A percentile compares a stretch with the other conserved stretches of the same genome.
Evolutionary conservation across 2,888 invertebrate species (phyloP).

Genomic region (Mesodorylaimus sp.): DNA sequence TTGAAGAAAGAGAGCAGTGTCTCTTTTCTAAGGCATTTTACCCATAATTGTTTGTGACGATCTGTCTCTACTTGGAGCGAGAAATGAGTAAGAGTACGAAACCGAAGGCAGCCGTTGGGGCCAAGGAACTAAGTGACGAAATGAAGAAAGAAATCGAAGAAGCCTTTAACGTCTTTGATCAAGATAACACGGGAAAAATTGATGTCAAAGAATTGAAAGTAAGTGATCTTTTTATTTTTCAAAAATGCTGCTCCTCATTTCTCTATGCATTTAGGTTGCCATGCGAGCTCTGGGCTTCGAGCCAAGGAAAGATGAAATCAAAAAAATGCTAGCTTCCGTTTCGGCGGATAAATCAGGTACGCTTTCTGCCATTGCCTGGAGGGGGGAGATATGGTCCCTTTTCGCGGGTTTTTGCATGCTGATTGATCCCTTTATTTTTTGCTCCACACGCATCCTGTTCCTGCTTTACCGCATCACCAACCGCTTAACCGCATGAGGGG

Average conservation of each 20-base stretch:
- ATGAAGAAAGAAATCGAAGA: slow-evolving; percentile 80
- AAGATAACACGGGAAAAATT: slow-evolving; percentile 66
- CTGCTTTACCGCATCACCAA: too few species aligned
- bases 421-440: too few species aligned
- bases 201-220: slow-evolving; percentile 82
- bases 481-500: too few species aligned
- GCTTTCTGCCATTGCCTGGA: too few species aligned
- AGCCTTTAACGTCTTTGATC: slow-evolving; percentile 83
- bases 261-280: slow-evolving; percentile 49
- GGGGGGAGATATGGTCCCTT: too few species aligned
- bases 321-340: slow-evolving; percentile 52
- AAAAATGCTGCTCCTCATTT: too few species aligned
- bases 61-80: background rate
- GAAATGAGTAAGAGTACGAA: background rate
- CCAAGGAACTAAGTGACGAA: slow-evolving; percentile 66
- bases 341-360: too few species aligned
- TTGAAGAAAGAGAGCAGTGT: too few species aligned
- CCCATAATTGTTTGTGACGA: background rate
- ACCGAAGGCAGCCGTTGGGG: slow-evolving; percentile 14
- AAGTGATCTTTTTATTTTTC: too few species aligned
- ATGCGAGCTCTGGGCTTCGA: slow-evolving; percentile 90
- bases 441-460: too few species aligned
- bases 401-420: too few species aligned
- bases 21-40: background rate
- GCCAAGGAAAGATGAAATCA: slow-evolving; percentile 90